Conservation (phyloP, 2,797 vertebrate species). For the Clarias fuscus region DNA sequence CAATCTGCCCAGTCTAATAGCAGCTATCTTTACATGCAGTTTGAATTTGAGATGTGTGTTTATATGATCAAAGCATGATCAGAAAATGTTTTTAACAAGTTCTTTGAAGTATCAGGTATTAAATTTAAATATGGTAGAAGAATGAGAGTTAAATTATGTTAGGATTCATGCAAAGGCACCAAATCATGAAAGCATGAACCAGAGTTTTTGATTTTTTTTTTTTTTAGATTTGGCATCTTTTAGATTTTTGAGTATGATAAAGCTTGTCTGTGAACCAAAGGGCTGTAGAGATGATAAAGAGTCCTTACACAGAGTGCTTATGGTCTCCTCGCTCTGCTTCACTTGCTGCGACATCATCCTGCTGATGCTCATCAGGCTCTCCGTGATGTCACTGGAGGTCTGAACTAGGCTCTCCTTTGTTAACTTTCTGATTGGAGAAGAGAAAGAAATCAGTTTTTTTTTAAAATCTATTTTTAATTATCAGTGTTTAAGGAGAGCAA, state of each 20-base stretch:
- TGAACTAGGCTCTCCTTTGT: slow-evolving; percentile 89
- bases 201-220: no score
- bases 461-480: background rate
- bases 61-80: no score
- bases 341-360: slow-evolving; percentile 98
- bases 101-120: no score
- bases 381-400: slow-evolving; percentile 87
- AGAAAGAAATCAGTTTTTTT: background rate
- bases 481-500: background rate
- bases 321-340: slow-evolving; percentile 90
- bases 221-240: background rate
- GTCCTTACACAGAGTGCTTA: slow-evolving; percentile 84
- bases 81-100: no score
- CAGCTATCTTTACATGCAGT: no score
- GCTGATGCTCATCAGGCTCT: slow-evolving; percentile 94
- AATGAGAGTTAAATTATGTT: no score
- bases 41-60: no score
- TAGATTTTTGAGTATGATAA: background rate
- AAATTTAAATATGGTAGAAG: no score
- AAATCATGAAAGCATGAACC: background rate
- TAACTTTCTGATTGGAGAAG: slow-evolving; percentile 76
- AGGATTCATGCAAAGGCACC: no score
- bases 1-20: background rate
- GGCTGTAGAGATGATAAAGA: background rate
- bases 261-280: background rate